These are phyloP conservation scores for Chaetura pelagica DNA, from an alignment of 2,113 vertebrate species.

Conservation along the genomic window DNA sequence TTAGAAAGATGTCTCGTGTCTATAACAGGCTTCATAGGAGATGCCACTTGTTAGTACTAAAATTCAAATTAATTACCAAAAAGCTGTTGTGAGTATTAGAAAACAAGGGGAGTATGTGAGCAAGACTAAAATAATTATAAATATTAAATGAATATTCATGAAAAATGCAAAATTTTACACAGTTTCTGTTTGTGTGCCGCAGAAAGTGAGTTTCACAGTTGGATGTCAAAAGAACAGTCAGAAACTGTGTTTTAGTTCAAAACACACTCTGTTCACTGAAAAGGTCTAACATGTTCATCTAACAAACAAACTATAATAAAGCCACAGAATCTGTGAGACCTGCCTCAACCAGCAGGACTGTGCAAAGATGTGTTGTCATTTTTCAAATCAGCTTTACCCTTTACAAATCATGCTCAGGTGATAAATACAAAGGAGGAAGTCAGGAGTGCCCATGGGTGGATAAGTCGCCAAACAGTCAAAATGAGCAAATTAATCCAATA, in stretches of 20 bases:
- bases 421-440: neutral
- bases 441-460: neutral
- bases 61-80: constrained; percentile 34
- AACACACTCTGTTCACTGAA: neutral
- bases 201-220: neutral
- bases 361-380: neutral
- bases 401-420: neutral
- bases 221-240: constrained; percentile 9
- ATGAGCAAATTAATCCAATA: neutral
- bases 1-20: neutral
- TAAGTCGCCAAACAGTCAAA: neutral
- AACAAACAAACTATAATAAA: neutral
- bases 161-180: constrained; percentile 10
- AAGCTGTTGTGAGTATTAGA: neutral
- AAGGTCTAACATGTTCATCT: neutral
- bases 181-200: neutral
- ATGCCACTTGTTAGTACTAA: neutral
- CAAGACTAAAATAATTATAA: constrained; percentile 32
- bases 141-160: constrained; percentile 48
- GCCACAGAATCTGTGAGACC: neutral
- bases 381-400: neutral
- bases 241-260: neutral
- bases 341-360: neutral
- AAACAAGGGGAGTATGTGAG: neutral
- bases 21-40: neutral